Conservation (phyloP, 2,113 vertebrate species). For the Dasyprocta punctata region DNA sequence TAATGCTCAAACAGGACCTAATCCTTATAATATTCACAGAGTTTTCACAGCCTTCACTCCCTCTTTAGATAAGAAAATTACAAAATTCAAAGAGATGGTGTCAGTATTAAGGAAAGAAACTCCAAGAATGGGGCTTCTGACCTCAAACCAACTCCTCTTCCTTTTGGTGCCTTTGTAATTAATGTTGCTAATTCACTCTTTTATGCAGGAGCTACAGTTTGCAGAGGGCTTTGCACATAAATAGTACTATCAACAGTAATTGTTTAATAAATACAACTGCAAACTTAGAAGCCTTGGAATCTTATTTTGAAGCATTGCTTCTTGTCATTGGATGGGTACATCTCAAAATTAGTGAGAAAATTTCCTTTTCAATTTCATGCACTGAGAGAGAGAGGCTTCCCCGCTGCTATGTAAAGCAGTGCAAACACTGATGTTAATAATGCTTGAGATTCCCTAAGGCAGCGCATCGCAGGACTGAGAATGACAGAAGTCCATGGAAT, state of each 20-base stretch:
- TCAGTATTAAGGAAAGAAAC: not conserved
- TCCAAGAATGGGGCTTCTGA: not conserved
- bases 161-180: slow-evolving; percentile 23
- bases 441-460: not conserved
- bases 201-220: not conserved
- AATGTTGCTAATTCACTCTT: slow-evolving; percentile 26
- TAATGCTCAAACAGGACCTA: slow-evolving; percentile 58
- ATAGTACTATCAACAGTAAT: slow-evolving; percentile 2
- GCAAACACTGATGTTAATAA: not conserved
- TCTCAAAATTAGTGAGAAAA: not conserved
- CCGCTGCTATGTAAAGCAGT: not conserved
- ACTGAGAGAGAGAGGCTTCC: not conserved
- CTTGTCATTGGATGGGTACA: not conserved
- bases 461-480: not conserved
- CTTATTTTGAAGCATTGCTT: not conserved
- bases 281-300: not conserved
- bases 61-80: slow-evolving; percentile 15
- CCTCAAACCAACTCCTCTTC: not conserved
- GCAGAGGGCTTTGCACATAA: slow-evolving; percentile 18
- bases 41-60: not conserved
- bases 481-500: not conserved
- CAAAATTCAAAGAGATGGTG: not conserved
- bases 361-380: not conserved
- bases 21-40: slow-evolving; percentile 31
- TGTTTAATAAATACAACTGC: slow-evolving; percentile 23